Evolutionary conservation across 1,140 invertebrate genomes (phyloP).

Genomic region (Coboldia fuscipes): DNA sequence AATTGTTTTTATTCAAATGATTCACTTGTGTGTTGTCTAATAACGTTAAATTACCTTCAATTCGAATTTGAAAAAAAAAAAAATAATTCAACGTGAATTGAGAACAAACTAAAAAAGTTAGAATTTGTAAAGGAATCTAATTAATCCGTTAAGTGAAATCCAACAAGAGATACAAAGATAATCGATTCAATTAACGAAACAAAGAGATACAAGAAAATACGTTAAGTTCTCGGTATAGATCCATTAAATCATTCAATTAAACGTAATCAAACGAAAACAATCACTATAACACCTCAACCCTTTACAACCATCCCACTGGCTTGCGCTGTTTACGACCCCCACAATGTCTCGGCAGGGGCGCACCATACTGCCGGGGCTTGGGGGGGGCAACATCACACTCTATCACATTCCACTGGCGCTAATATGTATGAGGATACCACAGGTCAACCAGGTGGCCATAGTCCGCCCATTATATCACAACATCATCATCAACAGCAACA

Average conservation of each 20-base stretch:
- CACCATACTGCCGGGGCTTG: conserved; percentile 23
- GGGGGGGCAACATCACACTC: conserved; percentile 21
- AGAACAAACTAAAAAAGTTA: neutral
- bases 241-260: conserved; percentile 6
- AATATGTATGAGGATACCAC: conserved; percentile 5
- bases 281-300: conserved; percentile 23
- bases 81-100: too few species aligned
- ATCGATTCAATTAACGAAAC: neutral
- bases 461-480: conserved; percentile 4
- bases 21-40: too few species aligned
- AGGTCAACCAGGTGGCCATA: conserved; percentile 4
- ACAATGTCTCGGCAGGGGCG: conserved; percentile 24
- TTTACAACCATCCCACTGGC: conserved; percentile 24
- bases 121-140: neutral
- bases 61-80: too few species aligned
- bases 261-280: conserved; percentile 21
- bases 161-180: too few species aligned
- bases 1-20: too few species aligned
- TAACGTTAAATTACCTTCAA: too few species aligned
- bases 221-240: conserved; percentile 4
- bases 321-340: conserved; percentile 24
- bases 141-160: neutral
- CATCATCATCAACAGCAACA: conserved; percentile 6
- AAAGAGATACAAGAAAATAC: neutral
- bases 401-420: conserved; percentile 22